Evolutionary conservation across 2,888 invertebrate genomes (phyloP), one percentile per base, ranked within the genome.

Genomic region (Dascillus cervinus): DNA sequence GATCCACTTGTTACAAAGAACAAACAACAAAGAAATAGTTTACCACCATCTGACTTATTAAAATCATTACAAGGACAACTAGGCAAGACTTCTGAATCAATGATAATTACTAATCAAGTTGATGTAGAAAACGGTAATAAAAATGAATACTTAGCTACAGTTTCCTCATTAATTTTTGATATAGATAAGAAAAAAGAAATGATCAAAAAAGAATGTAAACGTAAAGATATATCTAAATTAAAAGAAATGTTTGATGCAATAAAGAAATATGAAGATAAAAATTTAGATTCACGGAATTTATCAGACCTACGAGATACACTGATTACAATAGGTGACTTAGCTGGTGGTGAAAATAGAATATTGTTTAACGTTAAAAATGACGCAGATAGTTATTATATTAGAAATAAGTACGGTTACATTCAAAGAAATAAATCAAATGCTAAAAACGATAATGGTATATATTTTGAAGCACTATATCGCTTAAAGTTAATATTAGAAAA

Each of bases 1-100:
- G n/a, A n/a, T n/a, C n/a, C n/a, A n/a, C n/a, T n/a, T n/a, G n/a
- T n/a, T n/a, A n/a, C n/a, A n/a, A n/a, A n/a, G n/a, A n/a, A n/a
- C n/a, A n/a, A n/a, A n/a, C n/a, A n/a, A 17, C 17, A 17, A 17
- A 17, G 17, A 17, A 17, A 17, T 17, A 17, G 17, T 17, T 17
- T 17, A 17, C 6, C 17, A 6, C 17, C 17, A 6, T 4, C 4
- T 17, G 5, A 4, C 4, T 17, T 17, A 17, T 4, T 6, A 17
- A 4, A 6, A 6, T 17, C 6, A 17, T 6, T 17, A 17, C 5
- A 17, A 17, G 17, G 17, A 17, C 17, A 17, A 17, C 17, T 17
- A 17, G 6, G 6, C 17, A 17, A 17, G 6, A 6, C 6, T 17
- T 17, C 6, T 17, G 17, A 17, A 17, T 17, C 17, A 17, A 17